Evolutionary conservation across 2,113 vertebrate species (phyloP), one percentile per base, ranked within the genome.

Genomic region (Tylochromis polylepis): DNA sequence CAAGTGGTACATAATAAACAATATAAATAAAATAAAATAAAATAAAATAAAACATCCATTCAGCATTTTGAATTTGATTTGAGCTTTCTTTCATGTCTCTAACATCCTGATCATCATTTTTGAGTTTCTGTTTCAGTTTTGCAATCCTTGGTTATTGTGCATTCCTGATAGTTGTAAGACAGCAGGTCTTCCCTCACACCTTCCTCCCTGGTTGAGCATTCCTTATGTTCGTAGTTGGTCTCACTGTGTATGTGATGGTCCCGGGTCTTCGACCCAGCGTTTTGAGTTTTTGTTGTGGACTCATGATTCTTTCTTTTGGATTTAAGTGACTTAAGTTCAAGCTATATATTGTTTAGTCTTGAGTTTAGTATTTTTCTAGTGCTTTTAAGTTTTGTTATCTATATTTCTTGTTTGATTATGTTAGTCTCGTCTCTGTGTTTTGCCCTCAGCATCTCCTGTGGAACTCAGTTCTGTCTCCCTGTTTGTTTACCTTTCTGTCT

Each of bases 311-410:
- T 65, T 36, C 20, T 0, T 62, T 18, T 65, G 60, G 2, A 36
- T 62, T 62, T 20, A 62, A 20, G 0, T 62, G 31, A 0, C 31
- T 65, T 65, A 65, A 65, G 31, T 65, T 65, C 18, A 65, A n/a
- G 18, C 11, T 65, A 10, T 38, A n/a, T 36, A n/a, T 5, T 36
- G 31, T n/a, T 65, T 38, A 65, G 31, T n/a, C 31, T 8, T n/a
- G 60, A 12, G 36, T 36, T 65, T 0, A 65, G 31, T n/a, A n/a
- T 36, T 3, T 3, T 62, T 62, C 0, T 65, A 36, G 18, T 36
- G 60, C 18, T 65, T 65, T 65, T 36, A 65, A 65, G 18, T 36
- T 60, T 62, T 6, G 16, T 62, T 62, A 1, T 34, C 29, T 62
- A 20, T 62, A 20, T 34, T 38, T 65, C 1, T 65, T 36, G 60